Evolutionary conservation across 2,888 invertebrate species (phyloP), one percentile per base, ranked within the genome.

Genomic region (Pammene aurita): DNA sequence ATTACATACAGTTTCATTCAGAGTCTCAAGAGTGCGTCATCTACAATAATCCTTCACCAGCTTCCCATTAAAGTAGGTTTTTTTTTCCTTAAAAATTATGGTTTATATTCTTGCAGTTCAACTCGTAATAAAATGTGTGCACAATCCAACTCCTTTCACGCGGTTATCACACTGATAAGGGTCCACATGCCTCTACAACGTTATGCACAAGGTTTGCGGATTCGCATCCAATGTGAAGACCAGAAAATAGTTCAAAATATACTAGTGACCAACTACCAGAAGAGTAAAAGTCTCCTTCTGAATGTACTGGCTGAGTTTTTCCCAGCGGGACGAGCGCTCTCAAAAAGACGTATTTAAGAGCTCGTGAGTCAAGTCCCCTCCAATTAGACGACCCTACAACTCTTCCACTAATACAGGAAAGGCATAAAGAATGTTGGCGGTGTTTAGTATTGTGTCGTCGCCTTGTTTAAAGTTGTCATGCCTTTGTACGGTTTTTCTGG

Each of bases 341-440:
- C 62, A 13, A 62, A 52, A n/a, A 18, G 50, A 62, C 62, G 50
- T 50, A 62, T 62, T 62, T 52, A 50, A 62, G 62, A 41, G 62
- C 41, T 62, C 62, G 18, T 13, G 26, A 52, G 38, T 11, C 5
- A 10, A 62, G 62, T 10, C 41, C 62, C 52, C 62, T 62, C 62
- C 62, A 62, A 62, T 62, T 62, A 62, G 50, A 7, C 7, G 50
- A 50, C 48, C 46, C 60, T 61, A 41, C 62, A 62, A 62, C 50
- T 50, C 62, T 62, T 62, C 50, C 35, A 50, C 50, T 62, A 62
- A 62, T 52, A 41, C 50, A 50, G 62, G 41, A 48, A 26, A 48
- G 48, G 18, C 50, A 41, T 62, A 18, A 52, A 50, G 62, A 62
- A 62, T 41, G 46, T 34, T 48, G 34, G 26, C 14, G 34, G 38